Base-by-base conservation (phyloP, 2,888 invertebrate species). In the Trichogramma evanescens region DNA sequence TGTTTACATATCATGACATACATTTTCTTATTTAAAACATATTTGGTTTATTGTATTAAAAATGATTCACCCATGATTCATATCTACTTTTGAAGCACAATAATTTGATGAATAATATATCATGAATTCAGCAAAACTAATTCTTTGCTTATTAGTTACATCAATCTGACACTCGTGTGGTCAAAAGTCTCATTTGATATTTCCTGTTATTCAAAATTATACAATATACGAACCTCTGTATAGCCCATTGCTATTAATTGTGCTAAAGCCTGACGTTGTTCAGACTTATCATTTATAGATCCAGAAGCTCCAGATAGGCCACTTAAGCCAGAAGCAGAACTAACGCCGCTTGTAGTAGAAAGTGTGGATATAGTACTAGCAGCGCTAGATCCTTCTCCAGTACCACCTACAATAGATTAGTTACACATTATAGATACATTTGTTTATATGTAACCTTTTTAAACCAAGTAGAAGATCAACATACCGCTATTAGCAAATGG, bases 171-270 rank as follows among this genome's bases (percentile, higher is more conserved):
- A 26, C 26, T 26, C 2, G 26, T 26, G 26, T 26, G 26, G n/a
- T 9, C 44, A 43, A 44, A 53, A 52, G 6, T 41, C 9, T 43
- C 5, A 52, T 26, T 26, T 44, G 8, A 42, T 13, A 48, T 48
- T 4, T 10, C 5, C 5, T 4, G 7, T 5, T 38, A 54, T 43
- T 43, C 26, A 26, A 26, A 26, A 26, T 26, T 26, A 26, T 26
- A 26, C 26, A 26, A 26, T 26, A 26, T 26, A 26, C 26, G 26
- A 80, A 89, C 89, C 85, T 89, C 89, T 70, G 88, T 84, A 78
- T 88, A 89, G 70, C 89, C 89, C 81, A 89, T 83, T 66, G 83
- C 84, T 70, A 86, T 79, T 50, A 89, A 81, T 74, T 88, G 89
- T 67, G 83, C 82, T 64, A 87, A 76, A 43, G 86, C 83, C 73